phyloP scores from a whole-genome alignment of 2,888 invertebrate species.

The Meandrusa payeni region DNA sequence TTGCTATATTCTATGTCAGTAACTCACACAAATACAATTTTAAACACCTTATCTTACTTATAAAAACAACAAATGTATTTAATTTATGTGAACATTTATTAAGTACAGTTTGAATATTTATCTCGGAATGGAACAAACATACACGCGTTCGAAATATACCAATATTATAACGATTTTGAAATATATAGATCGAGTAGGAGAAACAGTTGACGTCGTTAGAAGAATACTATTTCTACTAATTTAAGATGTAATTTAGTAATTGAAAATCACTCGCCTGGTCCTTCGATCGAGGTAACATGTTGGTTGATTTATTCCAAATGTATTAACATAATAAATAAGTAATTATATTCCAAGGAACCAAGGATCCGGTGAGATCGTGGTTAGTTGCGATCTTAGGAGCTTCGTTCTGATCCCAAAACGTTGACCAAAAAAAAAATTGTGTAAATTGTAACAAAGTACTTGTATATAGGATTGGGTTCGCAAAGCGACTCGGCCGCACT shows the following conservation, averaged over 20 bases:
- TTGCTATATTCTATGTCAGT: no score
- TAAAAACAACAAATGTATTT: no score
- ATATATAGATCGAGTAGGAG: no score
- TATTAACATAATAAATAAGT: constrained; percentile 7
- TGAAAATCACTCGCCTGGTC: constrained; percentile 5
- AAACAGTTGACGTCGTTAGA: no score
- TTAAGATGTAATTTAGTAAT: not conserved
- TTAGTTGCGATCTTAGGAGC: constrained; percentile 37
- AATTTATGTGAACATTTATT: no score
- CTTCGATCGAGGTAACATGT: no score
- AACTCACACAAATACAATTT: constrained; percentile 9
- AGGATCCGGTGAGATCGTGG: not conserved
- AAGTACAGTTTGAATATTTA: no score
- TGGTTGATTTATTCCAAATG: constrained; percentile 8
- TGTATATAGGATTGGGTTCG: constrained; percentile 28
- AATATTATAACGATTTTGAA: no score
- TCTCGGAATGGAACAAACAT: no score
- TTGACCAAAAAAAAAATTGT: constrained; percentile 70
- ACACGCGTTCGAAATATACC: no score
- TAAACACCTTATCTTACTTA: no score
- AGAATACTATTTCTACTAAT: no score
- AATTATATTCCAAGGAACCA: not conserved
- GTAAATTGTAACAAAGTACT: constrained; percentile 37
- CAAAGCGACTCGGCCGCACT: constrained; percentile 37
- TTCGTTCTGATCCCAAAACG: constrained; percentile 60